These are phyloP conservation scores for Agrypnia vestita DNA, from an alignment of 1,140 invertebrate species.

Conservation along the genomic window DNA sequence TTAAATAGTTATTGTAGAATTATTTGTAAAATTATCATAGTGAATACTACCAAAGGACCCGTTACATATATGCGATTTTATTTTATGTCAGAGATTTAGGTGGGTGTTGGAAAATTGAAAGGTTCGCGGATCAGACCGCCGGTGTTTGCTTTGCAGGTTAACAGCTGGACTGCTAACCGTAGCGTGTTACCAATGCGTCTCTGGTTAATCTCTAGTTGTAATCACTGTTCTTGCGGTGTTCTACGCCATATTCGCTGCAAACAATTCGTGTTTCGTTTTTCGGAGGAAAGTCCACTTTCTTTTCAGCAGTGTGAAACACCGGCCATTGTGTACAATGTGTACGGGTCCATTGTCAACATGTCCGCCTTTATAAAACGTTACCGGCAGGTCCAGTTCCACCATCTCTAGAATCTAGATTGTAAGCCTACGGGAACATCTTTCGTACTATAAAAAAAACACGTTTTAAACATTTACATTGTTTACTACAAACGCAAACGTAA, in stretches of 20 bases:
- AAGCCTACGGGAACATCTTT: too few species aligned
- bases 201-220: neutral
- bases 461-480: too few species aligned
- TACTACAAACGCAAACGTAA: too few species aligned
- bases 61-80: too few species aligned
- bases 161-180: neutral
- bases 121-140: too few species aligned
- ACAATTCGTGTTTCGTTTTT: conserved; percentile 14
- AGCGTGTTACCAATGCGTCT: neutral
- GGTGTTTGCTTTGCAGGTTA: neutral
- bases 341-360: neutral
- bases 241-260: neutral
- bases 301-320: conserved; percentile 4
- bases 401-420: too few species aligned
- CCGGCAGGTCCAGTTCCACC: conserved; percentile 19
- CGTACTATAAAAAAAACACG: too few species aligned
- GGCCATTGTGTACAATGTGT: conserved; percentile 28
- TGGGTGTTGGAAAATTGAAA: too few species aligned
- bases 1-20: too few species aligned
- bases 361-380: conserved; percentile 21
- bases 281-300: conserved; percentile 13
- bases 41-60: too few species aligned
- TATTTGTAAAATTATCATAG: too few species aligned
- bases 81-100: too few species aligned
- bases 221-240: neutral